Evolutionary conservation across 2,888 invertebrate species (phyloP).

Genomic region (Drosophila quinaria): DNA sequence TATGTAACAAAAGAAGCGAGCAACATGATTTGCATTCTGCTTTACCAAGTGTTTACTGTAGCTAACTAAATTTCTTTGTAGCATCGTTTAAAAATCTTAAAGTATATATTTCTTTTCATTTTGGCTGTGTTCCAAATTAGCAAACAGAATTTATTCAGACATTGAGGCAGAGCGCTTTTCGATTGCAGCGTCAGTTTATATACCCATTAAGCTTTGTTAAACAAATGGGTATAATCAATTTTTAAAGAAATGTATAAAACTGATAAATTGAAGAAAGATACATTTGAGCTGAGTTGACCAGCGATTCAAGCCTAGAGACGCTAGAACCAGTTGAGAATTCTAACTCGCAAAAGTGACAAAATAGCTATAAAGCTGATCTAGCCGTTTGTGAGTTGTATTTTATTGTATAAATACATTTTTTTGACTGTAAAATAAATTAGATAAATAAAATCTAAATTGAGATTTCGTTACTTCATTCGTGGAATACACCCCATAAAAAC

Average conservation of each 20-base stretch:
- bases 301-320: no score
- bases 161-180: slow-evolving; percentile 2
- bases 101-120: slow-evolving; percentile 62
- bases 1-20: background rate
- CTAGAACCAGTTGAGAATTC: no score
- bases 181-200: background rate
- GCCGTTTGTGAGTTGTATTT: no score
- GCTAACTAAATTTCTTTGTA: slow-evolving; percentile 30
- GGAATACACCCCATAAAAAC: no score
- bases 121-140: slow-evolving; percentile 76
- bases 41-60: slow-evolving; percentile 58
- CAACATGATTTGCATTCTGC: background rate
- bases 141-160: slow-evolving; percentile 62
- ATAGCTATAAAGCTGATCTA: no score
- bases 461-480: no score
- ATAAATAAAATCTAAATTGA: no score
- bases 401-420: no score
- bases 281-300: no score
- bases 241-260: background rate
- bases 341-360: no score
- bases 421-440: no score
- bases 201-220: background rate
- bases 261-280: background rate
- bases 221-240: background rate
- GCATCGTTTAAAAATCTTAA: slow-evolving; percentile 36